Percentiles rank a stretch among this genome's conserved stretches.
Conservation (phyloP, 2,888 invertebrate species). For the Lasiommata megera region DNA sequence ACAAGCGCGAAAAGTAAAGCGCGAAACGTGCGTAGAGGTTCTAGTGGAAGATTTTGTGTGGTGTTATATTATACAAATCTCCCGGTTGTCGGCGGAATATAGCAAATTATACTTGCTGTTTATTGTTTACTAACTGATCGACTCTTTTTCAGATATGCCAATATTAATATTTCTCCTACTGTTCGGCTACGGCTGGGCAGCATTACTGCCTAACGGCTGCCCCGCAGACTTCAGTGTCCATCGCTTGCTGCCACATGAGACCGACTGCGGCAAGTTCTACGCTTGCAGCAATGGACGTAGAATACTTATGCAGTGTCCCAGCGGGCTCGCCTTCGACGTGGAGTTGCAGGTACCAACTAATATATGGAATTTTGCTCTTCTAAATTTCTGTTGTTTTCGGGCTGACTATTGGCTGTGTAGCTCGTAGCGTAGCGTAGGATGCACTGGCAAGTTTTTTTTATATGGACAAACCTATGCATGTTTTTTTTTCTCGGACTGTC, state of each 20-base stretch:
- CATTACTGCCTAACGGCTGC: constrained; percentile 50
- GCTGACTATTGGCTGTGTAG: no score
- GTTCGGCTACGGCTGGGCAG: constrained; percentile 48
- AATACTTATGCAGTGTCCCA: constrained; percentile 39
- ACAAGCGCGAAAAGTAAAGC: no score
- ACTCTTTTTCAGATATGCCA: constrained; percentile 40
- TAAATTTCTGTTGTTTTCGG: no score
- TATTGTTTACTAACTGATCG: not conserved
- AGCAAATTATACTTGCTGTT: no score
- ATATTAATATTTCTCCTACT: constrained; percentile 36
- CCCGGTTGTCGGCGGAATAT: no score
- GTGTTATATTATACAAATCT: no score
- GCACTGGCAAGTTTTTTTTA: no score
- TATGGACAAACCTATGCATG: no score
- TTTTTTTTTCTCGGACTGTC: no score
- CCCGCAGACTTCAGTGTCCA: constrained; percentile 39
- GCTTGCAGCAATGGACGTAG: constrained; percentile 31
- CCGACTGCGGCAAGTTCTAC: constrained; percentile 33
- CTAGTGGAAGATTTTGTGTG: no score
- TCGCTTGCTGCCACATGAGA: constrained; percentile 41
- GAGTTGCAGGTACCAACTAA: constrained; percentile 42
- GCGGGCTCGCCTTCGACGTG: constrained; percentile 46
- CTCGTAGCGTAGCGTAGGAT: no score
- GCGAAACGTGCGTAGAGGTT: no score
- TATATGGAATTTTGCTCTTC: not conserved